Percentiles rank a stretch among this genome's conserved stretches.
Evolutionary conservation across 2,113 vertebrate species (phyloP).

Genomic region (Galeopterus variegatus): DNA sequence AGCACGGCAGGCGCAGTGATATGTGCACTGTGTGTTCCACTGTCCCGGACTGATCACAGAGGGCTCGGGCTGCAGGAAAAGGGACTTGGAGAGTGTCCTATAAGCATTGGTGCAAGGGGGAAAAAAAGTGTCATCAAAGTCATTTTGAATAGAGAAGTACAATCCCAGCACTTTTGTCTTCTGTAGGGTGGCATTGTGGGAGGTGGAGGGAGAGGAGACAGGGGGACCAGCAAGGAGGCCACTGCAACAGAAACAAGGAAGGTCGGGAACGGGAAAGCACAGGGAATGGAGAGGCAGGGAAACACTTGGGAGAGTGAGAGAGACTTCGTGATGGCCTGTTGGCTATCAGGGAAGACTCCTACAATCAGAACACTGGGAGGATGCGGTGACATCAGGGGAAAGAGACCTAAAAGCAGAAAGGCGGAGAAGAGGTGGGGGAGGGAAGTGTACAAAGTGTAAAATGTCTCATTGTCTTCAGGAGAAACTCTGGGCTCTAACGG

Average conservation of each 20-base stretch:
- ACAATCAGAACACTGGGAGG: background rate
- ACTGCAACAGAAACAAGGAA: background rate
- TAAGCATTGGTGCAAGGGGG: background rate
- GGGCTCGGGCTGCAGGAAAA: background rate
- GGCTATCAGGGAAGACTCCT: background rate
- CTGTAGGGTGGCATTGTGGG: fast-evolving
- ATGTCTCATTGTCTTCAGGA: background rate
- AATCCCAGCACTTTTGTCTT: background rate
- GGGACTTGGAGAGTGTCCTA: background rate
- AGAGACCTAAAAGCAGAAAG: background rate
- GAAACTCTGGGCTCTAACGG: background rate
- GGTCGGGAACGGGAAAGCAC: too few species aligned
- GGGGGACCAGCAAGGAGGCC: too few species aligned
- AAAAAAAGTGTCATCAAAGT: background rate
- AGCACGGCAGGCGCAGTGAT: background rate
- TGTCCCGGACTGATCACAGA: background rate
- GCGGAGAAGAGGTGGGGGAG: background rate
- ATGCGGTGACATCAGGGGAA: background rate
- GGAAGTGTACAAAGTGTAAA: background rate
- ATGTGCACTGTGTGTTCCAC: fast-evolving
- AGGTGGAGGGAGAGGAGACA: fast-evolving
- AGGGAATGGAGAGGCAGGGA: background rate
- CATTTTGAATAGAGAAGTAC: background rate
- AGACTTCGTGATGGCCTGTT: background rate
- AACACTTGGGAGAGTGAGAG: too few species aligned